Evolutionary conservation across 2,888 invertebrate genomes (phyloP), one percentile per base, ranked within the genome.

Genomic region (Limulus polyphemus): DNA sequence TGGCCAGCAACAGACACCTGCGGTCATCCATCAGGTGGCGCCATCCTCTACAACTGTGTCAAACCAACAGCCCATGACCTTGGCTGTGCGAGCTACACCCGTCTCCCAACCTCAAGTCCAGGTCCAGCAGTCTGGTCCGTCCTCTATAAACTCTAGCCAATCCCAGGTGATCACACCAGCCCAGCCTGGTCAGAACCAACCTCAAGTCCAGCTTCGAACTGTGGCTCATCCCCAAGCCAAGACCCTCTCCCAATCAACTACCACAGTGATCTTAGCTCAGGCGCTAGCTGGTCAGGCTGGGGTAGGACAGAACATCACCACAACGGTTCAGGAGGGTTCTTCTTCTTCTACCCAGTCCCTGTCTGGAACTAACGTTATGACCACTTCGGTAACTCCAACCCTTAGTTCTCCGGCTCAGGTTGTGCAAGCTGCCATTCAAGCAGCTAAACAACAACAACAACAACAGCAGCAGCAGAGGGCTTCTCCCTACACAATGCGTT

Each of bases 401-500:
- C 16, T 32, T 12, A 32, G 57, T 48, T 54, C 61, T 11, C 50
- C 57, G 16, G 60, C 60, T 12, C 62, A 65, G 47, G 60, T 65
- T 46, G 65, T 65, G 11, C 60, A 60, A 55, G 61, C 58, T 16
- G 58, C 60, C 17, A 56, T 65, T 5, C 65, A 65, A 11, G 64
- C 62, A 52, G 66, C 66, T 5, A 56, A 51, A 13, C 62, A 62
- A 16, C 59, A 58, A 47, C 58, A 59, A 32, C 59, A 57, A 14
- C 60, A 62, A 13, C 61, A 63, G 17, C 50, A 50, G 51, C 51
- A 50, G 51, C 51, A 50, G 14, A 50, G 14, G 2, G 65, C 65
- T 16, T 65, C 65, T 10, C 65, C 65, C 0, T 65, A 65, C 47
- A 65, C 65, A 1, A 65, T 65, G 65, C 55, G 65, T 46, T 56